Conservation (phyloP, 2,113 vertebrate genomes). For the Antechinus flavipes region DNA sequence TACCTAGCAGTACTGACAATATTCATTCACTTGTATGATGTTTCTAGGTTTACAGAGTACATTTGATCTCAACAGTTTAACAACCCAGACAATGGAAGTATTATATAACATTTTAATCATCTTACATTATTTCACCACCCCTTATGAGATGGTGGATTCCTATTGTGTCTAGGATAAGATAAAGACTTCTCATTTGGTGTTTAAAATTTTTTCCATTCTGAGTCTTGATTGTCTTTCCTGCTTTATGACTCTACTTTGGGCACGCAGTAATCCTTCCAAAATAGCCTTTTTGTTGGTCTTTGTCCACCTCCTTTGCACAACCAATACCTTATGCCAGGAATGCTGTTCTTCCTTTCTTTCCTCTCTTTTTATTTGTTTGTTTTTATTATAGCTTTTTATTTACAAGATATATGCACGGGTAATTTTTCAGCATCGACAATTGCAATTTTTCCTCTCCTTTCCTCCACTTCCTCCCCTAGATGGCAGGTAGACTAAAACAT, state of each 20-base stretch:
- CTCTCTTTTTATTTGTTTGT: not conserved
- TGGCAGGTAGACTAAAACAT: too few relatives aligned
- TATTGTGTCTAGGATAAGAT: not conserved
- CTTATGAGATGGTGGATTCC: not conserved
- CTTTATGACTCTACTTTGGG: not conserved
- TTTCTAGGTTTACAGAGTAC: not conserved
- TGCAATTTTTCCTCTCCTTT: too few relatives aligned
- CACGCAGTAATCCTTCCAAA: not conserved
- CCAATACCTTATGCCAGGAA: not conserved
- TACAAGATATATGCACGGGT: too few relatives aligned
- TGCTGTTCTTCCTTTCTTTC: not conserved
- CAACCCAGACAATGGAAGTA: not conserved
- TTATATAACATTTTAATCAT: not conserved
- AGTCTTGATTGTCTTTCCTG: not conserved
- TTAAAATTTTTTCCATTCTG: not conserved
- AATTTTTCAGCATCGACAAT: too few relatives aligned
- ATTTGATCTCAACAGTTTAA: not conserved
- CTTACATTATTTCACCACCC: not conserved
- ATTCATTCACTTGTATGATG: not conserved
- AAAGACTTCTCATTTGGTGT: not conserved
- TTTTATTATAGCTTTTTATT: too few relatives aligned
- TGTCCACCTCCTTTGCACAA: not conserved
- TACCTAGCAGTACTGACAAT: not conserved
- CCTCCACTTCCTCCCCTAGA: too few relatives aligned
- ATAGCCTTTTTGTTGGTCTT: not conserved